These are phyloP conservation scores for Lordiphosa mommai DNA, from an alignment of 1,140 invertebrate species.

Conservation along the genomic window DNA sequence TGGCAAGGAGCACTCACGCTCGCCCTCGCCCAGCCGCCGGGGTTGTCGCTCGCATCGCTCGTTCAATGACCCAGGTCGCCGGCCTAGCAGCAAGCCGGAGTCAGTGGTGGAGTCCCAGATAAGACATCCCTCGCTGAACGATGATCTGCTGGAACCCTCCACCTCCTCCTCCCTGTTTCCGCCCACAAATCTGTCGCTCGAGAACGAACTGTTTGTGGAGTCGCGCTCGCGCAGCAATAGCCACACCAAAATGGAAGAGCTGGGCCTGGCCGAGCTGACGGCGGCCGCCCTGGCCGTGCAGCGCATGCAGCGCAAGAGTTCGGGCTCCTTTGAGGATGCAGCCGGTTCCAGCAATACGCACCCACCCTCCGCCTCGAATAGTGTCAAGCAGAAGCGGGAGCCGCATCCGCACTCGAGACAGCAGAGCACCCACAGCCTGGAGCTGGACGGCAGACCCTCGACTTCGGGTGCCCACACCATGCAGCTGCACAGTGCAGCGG, in stretches of 20 bases:
- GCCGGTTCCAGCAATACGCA: conserved; percentile 62
- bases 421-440: conserved; percentile 76
- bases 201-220: conserved; percentile 74
- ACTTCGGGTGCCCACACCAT: conserved; percentile 53
- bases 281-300: conserved; percentile 57
- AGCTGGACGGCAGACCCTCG: conserved; percentile 67
- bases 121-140: conserved; percentile 73
- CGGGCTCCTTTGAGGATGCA: conserved; percentile 70
- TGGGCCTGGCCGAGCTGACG: conserved; percentile 59
- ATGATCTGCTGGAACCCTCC: conserved; percentile 67
- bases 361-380: conserved; percentile 62
- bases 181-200: conserved; percentile 65
- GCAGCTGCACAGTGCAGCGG: conserved; percentile 68
- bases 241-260: conserved; percentile 76
- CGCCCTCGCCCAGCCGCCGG: conserved; percentile 69
- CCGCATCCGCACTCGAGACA: conserved; percentile 63
- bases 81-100: conserved; percentile 65
- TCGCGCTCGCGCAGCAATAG: conserved; percentile 77
- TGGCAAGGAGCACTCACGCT: conserved; percentile 69
- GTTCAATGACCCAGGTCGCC: conserved; percentile 65
- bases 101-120: conserved; percentile 71
- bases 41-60: conserved; percentile 76
- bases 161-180: conserved; percentile 45
- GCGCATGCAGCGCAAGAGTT: conserved; percentile 63
- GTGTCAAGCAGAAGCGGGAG: conserved; percentile 67